Conservation (phyloP, 2,113 vertebrate species). For the Prochilodus magdalenae region DNA sequence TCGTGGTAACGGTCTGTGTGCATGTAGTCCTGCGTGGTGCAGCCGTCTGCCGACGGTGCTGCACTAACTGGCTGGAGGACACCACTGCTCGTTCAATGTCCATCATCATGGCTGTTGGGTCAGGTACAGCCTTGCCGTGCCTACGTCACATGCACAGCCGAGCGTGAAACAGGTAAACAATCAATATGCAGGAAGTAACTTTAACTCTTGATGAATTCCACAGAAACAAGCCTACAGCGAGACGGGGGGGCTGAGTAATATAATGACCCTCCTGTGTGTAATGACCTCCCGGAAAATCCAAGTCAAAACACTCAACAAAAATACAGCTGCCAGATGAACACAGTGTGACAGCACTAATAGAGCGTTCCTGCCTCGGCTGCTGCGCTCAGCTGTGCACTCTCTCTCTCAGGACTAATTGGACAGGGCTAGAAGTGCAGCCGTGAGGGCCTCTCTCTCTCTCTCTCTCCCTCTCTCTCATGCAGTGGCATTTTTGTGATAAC, state of each 20-base stretch:
- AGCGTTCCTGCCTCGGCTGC: neutral
- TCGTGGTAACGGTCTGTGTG: no score
- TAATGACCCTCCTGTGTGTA: neutral
- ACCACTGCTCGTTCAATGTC: no score
- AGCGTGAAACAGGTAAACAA: no score
- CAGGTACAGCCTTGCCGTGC: no score
- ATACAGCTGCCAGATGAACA: neutral
- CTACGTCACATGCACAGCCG: no score
- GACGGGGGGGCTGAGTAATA: neutral
- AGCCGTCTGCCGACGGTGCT: no score
- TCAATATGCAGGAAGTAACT: no score
- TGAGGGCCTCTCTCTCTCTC: no score
- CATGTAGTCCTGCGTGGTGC: no score
- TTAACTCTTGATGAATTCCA: neutral
- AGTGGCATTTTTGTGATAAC: neutral
- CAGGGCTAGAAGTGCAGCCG: neutral
- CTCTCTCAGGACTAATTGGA: constrained; percentile 8
- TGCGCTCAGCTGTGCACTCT: neutral
- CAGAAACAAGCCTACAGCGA: neutral
- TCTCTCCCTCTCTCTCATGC: no score
- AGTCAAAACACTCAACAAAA: neutral
- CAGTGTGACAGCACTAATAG: neutral
- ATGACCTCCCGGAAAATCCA: neutral
- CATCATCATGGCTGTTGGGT: no score
- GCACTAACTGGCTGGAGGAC: no score